These are phyloP conservation scores for Parus major DNA, from an alignment of 2,113 vertebrate species.

Conservation along the genomic window DNA sequence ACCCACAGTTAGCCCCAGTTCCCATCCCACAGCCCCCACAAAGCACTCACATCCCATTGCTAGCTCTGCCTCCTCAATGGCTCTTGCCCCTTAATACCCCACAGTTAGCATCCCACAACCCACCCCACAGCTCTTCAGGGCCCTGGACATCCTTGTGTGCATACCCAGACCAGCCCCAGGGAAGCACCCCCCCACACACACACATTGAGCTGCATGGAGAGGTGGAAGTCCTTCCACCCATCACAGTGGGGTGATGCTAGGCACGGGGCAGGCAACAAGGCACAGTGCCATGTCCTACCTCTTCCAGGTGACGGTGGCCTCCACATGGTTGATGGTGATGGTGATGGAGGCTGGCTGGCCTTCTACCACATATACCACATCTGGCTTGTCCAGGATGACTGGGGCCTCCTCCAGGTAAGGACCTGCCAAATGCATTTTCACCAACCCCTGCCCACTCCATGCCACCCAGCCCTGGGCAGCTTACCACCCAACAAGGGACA, in stretches of 20 bases:
- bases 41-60: neutral
- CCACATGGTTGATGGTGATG: constrained; percentile 91
- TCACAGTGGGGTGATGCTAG: neutral
- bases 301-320: constrained; percentile 87
- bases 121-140: neutral
- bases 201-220: neutral
- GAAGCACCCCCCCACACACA: neutral
- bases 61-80: neutral
- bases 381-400: constrained; percentile 87
- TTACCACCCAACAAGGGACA: neutral
- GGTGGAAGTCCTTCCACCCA: neutral
- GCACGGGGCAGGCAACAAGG: neutral
- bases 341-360: constrained; percentile 86
- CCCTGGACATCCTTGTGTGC: neutral
- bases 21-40: accelerated
- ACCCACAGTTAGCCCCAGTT: neutral
- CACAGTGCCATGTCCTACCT: constrained; percentile 72
- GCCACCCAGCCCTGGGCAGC: neutral
- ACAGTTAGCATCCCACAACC: neutral
- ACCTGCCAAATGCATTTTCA: constrained; percentile 69
- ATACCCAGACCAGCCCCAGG: neutral
- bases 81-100: neutral
- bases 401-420: constrained; percentile 88
- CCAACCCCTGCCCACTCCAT: neutral
- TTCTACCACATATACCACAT: constrained; percentile 89